phyloP scores from a whole-genome alignment of 2,797 vertebrate genomes.

The Microtus agrestis region DNA sequence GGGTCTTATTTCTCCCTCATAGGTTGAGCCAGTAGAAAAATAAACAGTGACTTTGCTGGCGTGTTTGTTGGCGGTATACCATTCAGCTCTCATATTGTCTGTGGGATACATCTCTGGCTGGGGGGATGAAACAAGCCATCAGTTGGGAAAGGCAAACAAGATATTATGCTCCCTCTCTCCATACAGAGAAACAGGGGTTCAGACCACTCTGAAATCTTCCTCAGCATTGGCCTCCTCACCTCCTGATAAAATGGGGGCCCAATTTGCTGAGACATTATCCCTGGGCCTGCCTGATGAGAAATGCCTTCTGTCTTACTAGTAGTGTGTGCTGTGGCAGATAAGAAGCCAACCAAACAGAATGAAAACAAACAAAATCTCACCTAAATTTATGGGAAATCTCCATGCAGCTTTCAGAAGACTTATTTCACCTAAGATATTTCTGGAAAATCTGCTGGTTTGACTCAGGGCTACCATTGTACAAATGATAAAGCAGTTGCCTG shows the following conservation, averaged over 20 bases:
- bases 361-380: not conserved
- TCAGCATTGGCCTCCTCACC: not conserved
- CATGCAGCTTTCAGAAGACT: not conserved
- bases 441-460: not conserved
- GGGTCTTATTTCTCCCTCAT: not conserved
- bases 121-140: not conserved
- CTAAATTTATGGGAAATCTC: not conserved
- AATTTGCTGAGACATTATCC: rapidly evolving
- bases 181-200: not conserved
- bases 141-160: not conserved
- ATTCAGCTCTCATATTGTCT: not conserved
- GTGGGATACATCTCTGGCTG: not conserved
- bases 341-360: not conserved
- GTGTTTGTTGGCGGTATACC: not conserved
- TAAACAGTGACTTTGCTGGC: not conserved
- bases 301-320: not conserved
- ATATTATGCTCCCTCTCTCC: not conserved
- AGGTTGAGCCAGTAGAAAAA: not conserved
- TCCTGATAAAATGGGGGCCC: not conserved
- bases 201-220: not conserved
- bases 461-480: not conserved
- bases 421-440: not conserved
- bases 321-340: not conserved
- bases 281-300: not conserved
- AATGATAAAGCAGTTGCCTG: not conserved